A percentile compares a stretch with the other conserved stretches of the same genome.
These are phyloP conservation scores for Agrochola circellaris DNA, from an alignment of 2,888 invertebrate species.

Conservation along the genomic window DNA sequence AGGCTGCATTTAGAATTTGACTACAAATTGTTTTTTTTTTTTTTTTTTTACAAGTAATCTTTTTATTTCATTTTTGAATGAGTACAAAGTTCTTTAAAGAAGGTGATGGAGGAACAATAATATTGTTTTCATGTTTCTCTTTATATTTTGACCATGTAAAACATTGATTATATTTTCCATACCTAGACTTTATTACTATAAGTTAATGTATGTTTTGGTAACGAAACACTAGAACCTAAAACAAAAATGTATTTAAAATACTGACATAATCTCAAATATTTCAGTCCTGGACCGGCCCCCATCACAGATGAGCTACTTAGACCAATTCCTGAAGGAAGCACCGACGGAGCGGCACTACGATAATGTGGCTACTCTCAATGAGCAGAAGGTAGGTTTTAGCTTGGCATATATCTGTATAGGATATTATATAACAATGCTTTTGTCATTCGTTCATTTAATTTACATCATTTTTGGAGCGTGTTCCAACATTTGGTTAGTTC, in stretches of 20 bases:
- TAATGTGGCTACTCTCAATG: slow-evolving; percentile 85
- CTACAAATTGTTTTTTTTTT: not conserved
- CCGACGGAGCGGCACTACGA: slow-evolving; percentile 87
- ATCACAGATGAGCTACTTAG: slow-evolving; percentile 97
- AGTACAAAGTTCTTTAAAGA: not conserved
- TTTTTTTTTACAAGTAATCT: not conserved
- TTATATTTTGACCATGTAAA: not conserved
- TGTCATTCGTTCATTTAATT: slow-evolving; percentile 54
- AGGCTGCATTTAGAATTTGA: not conserved
- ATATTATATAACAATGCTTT: slow-evolving; percentile 51
- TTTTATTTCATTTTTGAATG: not conserved
- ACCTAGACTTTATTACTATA: not conserved
- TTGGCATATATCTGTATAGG: slow-evolving; percentile 35
- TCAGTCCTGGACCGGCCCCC: slow-evolving; percentile 96
- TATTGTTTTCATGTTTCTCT: not conserved
- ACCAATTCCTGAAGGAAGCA: slow-evolving; percentile 96
- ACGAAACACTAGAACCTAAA: slow-evolving; percentile 38
- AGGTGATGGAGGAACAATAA: not conserved
- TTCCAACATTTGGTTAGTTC: slow-evolving; percentile 34
- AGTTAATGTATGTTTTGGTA: slow-evolving; percentile 18
- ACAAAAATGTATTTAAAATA: no score
- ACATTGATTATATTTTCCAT: not conserved
- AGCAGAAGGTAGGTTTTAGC: slow-evolving; percentile 83
- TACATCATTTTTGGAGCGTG: slow-evolving; percentile 46
- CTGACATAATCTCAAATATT: slow-evolving; percentile 64